Conservation (phyloP, 2,113 vertebrate species). For the Gopherus evgoodei region DNA sequence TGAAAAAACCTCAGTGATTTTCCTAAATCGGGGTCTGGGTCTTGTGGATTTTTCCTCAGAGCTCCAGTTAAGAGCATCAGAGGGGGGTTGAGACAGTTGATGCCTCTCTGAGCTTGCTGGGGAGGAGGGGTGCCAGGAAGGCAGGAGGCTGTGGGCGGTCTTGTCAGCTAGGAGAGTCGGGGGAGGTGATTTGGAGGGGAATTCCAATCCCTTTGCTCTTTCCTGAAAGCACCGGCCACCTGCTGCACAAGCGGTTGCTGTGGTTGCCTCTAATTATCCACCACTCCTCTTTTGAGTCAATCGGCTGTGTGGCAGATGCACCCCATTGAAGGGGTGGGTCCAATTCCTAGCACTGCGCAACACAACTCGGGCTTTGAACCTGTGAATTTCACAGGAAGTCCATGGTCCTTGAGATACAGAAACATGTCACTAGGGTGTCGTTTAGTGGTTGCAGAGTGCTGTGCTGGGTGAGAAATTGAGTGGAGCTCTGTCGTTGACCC, state of each 20-base stretch:
- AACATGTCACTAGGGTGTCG: not conserved
- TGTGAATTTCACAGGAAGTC: not conserved
- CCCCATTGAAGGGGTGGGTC: rapidly evolving
- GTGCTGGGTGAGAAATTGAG: not conserved
- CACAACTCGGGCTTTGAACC: rapidly evolving
- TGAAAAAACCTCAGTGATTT: rapidly evolving
- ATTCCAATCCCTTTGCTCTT: not conserved
- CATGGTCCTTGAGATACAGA: not conserved
- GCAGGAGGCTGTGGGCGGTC: not conserved
- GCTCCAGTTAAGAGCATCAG: conserved; percentile 38
- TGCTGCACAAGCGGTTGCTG: not conserved
- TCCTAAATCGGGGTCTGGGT: conserved; percentile 25
- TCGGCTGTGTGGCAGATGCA: rapidly evolving
- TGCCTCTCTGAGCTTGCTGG: not conserved
- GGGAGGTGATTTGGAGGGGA: not conserved
- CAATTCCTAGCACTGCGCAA: rapidly evolving
- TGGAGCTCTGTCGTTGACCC: not conserved
- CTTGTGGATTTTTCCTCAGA: not conserved
- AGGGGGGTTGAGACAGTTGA: not conserved
- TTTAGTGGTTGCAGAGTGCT: not conserved
- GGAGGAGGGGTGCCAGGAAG: not conserved
- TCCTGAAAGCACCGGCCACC: not conserved
- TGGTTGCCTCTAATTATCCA: not conserved
- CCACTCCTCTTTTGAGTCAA: not conserved
- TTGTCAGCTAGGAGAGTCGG: not conserved